These are phyloP conservation scores for Coenonympha arcania DNA, from an alignment of 2,888 invertebrate genomes.

Conservation along the genomic window DNA sequence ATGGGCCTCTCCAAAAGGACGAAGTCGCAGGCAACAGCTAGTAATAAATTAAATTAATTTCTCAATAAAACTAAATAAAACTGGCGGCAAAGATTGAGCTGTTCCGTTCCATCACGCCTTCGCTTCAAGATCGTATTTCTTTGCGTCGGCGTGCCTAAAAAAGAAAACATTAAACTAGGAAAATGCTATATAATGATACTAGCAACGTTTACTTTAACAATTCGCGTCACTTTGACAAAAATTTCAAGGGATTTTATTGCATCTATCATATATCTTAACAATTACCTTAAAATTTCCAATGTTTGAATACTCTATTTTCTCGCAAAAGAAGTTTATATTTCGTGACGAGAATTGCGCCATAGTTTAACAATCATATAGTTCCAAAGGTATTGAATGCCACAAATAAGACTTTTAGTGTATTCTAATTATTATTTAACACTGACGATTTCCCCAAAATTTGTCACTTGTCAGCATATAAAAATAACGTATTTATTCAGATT, in stretches of 20 bases:
- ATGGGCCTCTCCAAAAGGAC: too few species aligned
- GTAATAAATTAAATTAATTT: not conserved
- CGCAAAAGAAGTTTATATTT: not conserved
- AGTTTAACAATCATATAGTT: not conserved
- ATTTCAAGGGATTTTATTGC: too few species aligned
- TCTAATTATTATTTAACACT: too few species aligned
- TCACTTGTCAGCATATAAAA: too few species aligned
- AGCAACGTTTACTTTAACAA: not conserved
- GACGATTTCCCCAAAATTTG: too few species aligned
- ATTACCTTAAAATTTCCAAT: too few species aligned
- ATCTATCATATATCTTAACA: too few species aligned
- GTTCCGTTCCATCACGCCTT: slow-evolving; percentile 48
- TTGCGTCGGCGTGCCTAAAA: slow-evolving; percentile 65
- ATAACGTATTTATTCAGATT: too few species aligned
- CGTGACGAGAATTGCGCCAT: not conserved
- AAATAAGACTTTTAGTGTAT: too few species aligned
- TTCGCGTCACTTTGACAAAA: not conserved
- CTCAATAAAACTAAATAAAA: too few species aligned
- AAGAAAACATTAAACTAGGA: slow-evolving; percentile 29
- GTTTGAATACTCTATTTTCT: too few species aligned
- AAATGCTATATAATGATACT: not conserved
- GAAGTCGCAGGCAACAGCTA: not conserved
- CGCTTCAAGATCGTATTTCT: slow-evolving; percentile 62
- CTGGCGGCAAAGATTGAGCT: slow-evolving; percentile 21
- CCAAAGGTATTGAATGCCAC: not conserved